phyloP scores from a whole-genome alignment of 2,113 vertebrate genomes.

The Tyrannus savana region DNA sequence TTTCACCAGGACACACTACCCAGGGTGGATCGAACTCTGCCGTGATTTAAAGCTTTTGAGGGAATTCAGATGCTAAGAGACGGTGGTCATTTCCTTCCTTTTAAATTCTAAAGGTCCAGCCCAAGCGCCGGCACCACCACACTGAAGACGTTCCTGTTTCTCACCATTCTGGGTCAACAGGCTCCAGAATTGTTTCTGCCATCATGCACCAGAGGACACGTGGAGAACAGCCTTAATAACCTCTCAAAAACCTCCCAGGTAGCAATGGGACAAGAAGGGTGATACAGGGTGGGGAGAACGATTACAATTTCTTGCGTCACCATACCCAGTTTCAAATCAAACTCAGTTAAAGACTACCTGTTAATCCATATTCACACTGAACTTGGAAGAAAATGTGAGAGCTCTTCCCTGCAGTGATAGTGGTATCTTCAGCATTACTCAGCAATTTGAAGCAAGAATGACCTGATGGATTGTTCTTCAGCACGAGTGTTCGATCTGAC shows the following conservation, averaged over 20 bases:
- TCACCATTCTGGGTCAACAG: accelerated
- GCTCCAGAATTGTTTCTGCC: not conserved
- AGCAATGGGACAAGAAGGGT: not conserved
- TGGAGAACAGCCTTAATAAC: not conserved
- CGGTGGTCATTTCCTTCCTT: not conserved
- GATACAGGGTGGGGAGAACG: not conserved
- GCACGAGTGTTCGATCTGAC: not conserved
- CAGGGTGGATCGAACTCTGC: not conserved
- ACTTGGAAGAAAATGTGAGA: not conserved
- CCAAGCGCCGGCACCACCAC: accelerated
- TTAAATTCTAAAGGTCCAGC: not conserved
- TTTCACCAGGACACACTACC: not conserved
- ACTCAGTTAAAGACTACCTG: not conserved
- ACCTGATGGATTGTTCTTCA: not conserved
- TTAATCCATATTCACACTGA: not conserved
- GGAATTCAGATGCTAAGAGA: not conserved
- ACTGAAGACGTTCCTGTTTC: accelerated
- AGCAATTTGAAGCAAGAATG: not conserved
- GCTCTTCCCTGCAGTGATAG: not conserved
- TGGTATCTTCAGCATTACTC: not conserved
- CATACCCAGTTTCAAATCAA: not conserved
- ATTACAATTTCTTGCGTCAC: not conserved
- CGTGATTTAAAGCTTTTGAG: not conserved
- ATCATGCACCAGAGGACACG: not conserved
- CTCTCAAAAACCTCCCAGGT: not conserved